Evolutionary conservation across 2,888 invertebrate species (phyloP).

Genomic region (Peribatodes rhomboidaria): DNA sequence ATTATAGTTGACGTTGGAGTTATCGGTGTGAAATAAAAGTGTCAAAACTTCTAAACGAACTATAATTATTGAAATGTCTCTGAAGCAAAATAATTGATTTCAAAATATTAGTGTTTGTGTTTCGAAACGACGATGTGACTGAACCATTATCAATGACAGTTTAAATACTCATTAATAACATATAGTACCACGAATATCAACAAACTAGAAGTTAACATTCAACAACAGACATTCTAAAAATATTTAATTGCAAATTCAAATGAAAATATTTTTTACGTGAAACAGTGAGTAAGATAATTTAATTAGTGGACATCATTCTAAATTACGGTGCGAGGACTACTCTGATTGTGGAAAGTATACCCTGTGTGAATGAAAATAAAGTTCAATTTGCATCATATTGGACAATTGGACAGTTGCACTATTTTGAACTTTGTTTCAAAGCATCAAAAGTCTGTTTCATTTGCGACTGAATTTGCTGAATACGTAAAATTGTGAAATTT

Average conservation of each 20-base stretch:
- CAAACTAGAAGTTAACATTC: background rate
- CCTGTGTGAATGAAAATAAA: slow-evolving; percentile 20
- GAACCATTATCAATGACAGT: background rate
- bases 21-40: background rate
- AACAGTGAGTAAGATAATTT: slow-evolving; percentile 41
- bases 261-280: slow-evolving; percentile 24
- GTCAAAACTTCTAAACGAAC: background rate
- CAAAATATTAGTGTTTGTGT: background rate
- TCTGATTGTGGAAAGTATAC: slow-evolving; percentile 47
- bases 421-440: slow-evolving; percentile 1
- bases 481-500: background rate
- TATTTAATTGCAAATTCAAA: background rate
- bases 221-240: background rate
- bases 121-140: background rate
- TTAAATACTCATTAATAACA: too few relatives aligned
- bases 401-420: background rate
- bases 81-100: background rate
- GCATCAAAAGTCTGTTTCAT: background rate
- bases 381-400: slow-evolving; percentile 31
- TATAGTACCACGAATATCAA: too few relatives aligned
- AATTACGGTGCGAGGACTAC: slow-evolving; percentile 52
- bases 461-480: background rate
- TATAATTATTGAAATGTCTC: background rate
- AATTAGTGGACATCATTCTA: slow-evolving; percentile 49
- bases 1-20: background rate